These are phyloP conservation scores for Axea sp. DNA, from an alignment of 2,888 invertebrate species.

Conservation along the genomic window DNA sequence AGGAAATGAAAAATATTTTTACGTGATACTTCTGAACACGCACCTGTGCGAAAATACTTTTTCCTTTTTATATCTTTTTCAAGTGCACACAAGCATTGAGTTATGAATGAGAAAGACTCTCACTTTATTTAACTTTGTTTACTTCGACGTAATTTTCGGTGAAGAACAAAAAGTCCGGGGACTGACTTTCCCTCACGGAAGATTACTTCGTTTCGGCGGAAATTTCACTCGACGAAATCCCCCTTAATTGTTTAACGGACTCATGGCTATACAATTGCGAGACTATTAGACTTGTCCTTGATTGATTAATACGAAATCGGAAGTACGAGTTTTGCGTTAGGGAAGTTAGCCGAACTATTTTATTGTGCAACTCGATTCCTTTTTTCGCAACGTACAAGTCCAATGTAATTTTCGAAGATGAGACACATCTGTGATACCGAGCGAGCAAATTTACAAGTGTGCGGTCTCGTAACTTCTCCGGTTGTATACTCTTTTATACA, in stretches of 20 bases:
- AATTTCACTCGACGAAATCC: conserved; percentile 53
- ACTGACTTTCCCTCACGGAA: conserved; percentile 25
- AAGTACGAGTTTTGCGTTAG: conserved; percentile 36
- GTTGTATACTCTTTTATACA: background rate
- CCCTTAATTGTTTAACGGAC: conserved; percentile 54
- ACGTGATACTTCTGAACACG: too few relatives aligned
- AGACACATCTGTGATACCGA: conserved; percentile 46
- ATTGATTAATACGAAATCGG: conserved; percentile 58
- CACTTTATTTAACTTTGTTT: conserved; percentile 36
- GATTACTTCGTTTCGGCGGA: conserved; percentile 48
- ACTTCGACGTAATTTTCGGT: conserved; percentile 22
- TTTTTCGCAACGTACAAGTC: conserved; percentile 22
- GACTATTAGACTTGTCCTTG: conserved; percentile 36
- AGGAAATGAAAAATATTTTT: too few relatives aligned
- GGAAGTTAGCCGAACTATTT: conserved; percentile 39
- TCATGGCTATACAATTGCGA: conserved; percentile 21
- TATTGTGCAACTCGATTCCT: conserved; percentile 33
- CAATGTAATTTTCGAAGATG: conserved; percentile 45
- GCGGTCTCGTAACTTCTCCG: conserved; percentile 40
- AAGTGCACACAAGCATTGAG: conserved; percentile 5
- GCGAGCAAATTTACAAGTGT: conserved; percentile 42
- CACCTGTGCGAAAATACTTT: too few relatives aligned
- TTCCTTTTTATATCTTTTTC: too few relatives aligned
- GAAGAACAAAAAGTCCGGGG: conserved; percentile 21
- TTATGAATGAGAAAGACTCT: conserved; percentile 14